phyloP scores from a whole-genome alignment of 2,888 invertebrate genomes.

The Gisinianus flammeolus region DNA sequence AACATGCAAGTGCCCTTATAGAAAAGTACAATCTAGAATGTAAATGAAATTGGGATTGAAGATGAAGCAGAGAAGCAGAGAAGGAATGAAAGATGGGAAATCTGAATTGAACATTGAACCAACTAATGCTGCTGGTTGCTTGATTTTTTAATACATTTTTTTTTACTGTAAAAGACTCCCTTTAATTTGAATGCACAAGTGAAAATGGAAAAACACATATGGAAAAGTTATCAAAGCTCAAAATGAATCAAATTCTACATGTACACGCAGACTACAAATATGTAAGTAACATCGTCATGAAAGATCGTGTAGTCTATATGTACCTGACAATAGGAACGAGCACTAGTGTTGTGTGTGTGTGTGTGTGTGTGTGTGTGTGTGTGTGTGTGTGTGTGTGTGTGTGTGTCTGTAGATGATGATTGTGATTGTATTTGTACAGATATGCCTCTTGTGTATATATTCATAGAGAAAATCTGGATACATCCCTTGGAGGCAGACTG shows the following conservation, averaged over 20 bases:
- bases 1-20: background rate
- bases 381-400: too few relatives aligned
- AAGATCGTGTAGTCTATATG: too few relatives aligned
- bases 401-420: too few relatives aligned
- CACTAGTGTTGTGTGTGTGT: too few relatives aligned
- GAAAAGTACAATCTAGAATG: background rate
- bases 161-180: background rate
- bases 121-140: too few relatives aligned
- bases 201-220: background rate
- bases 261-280: too few relatives aligned
- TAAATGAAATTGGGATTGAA: background rate
- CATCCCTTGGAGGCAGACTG: background rate
- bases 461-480: too few relatives aligned
- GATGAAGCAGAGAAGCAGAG: background rate
- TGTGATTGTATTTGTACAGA: too few relatives aligned
- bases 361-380: too few relatives aligned
- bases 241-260: background rate
- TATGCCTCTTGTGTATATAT: background rate
- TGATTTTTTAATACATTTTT: background rate
- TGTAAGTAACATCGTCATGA: too few relatives aligned
- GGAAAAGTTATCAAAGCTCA: constrained; percentile 1
- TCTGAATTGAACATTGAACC: too few relatives aligned
- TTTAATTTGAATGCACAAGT: background rate
- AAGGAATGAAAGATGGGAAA: background rate
- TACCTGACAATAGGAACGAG: too few relatives aligned